Evolutionary conservation across 2,797 vertebrate genomes (phyloP), one percentile per base, ranked within the genome.

Genomic region (Phoebastria nigripes): DNA sequence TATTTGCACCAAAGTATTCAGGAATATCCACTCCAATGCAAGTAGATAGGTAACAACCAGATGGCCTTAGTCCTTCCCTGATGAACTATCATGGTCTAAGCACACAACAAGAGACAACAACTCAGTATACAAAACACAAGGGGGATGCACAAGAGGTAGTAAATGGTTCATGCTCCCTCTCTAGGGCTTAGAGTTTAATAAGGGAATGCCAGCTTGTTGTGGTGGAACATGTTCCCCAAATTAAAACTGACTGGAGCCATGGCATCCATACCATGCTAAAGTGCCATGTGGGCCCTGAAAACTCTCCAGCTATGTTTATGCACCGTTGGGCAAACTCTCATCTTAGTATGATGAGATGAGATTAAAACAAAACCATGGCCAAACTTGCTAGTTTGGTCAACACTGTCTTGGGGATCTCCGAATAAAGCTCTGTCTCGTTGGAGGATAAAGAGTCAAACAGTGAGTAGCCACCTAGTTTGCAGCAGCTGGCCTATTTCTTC

Each of bases 311-410:
- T 66, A 1, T 25, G 9, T 28, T 85, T 21, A 46, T 42, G 19
- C 15, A 44, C 12, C 3, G 4, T 3, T 39, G n/a, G 21, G 6
- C 6, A 52, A 41, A 78, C 7, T 58, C 65, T 55, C 1, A 0
- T 26, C 21, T 65, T 31, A 49, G 10, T 41, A 28, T 2, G 4
- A 18, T 35, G 35, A 35, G 35, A 35, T 35, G 35, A 35, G 35
- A 35, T 6, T 52, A 42, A 62, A 66, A 39, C 3, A 62, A 18
- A n/a, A 35, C 2, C 4, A 21, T 8, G 25, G 10, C 4, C 39
- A 28, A 6, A 31, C 9, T 42, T 39, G 6, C 8, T 41, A 18
- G 20, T 76, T n/a, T 72, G 11, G 14, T 49, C 39, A 76, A 29
- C 3, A 8, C 3, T 62, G 8, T 19, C 15, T 41, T 73, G 15